Percentiles rank a stretch among this genome's conserved stretches.
Evolutionary conservation across 2,797 vertebrate species (phyloP).

Genomic region (Sebastiscus tertius): DNA sequence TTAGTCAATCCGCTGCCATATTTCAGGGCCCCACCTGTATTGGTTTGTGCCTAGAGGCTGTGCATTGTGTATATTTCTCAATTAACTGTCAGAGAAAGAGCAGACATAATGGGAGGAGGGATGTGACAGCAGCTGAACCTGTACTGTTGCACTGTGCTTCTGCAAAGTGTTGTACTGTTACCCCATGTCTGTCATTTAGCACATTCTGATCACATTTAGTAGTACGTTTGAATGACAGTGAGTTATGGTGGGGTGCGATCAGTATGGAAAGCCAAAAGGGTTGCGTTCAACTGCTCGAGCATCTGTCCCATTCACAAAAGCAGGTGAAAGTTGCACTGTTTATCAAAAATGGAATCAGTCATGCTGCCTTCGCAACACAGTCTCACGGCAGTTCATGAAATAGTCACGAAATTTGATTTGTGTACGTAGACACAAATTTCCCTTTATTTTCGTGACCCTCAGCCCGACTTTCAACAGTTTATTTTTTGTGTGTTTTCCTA

Average conservation of each 20-base stretch:
- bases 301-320: too few species aligned
- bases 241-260: background rate
- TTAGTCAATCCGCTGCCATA: slow-evolving; percentile 54
- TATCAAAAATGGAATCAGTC: too few species aligned
- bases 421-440: too few species aligned
- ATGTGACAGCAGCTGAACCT: slow-evolving; percentile 32
- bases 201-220: background rate
- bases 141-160: too few species aligned
- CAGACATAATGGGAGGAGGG: background rate
- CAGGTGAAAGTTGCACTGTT: too few species aligned
- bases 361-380: too few species aligned
- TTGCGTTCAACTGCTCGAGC: background rate
- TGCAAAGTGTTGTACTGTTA: too few species aligned
- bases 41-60: slow-evolving; percentile 16
- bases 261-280: too few species aligned
- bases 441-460: too few species aligned
- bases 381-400: too few species aligned
- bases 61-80: slow-evolving; percentile 47
- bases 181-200: background rate
- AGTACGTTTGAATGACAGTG: background rate
- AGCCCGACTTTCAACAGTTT: too few species aligned
- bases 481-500: background rate
- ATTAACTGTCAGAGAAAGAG: slow-evolving; percentile 35
- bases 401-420: too few species aligned
- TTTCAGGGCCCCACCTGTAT: slow-evolving; percentile 48